Percentiles rank a stretch among this genome's conserved stretches.
phyloP scores from a whole-genome alignment of 2,113 vertebrate genomes.

The Dromaius novaehollandiae region DNA sequence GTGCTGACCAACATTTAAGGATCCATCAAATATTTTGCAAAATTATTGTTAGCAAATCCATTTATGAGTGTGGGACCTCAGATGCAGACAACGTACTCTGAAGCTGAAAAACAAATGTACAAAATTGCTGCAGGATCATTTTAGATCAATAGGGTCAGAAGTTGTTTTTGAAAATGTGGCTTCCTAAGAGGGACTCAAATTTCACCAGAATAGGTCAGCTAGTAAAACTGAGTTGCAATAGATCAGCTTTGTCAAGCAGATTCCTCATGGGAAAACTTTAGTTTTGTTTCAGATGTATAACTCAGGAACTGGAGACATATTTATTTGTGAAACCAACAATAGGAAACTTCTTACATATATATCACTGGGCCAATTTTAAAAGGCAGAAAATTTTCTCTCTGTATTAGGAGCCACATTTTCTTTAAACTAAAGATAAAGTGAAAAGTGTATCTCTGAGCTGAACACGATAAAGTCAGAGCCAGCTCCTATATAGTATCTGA shows the following conservation, averaged over 20 bases:
- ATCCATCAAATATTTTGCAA: not conserved
- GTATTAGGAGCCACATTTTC: not conserved
- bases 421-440: not conserved
- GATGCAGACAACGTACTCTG: not conserved
- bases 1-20: not conserved
- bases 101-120: not conserved
- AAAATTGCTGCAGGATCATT: not conserved
- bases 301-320: not conserved
- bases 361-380: not conserved
- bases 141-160: not conserved
- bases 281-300: not conserved
- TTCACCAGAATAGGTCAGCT: not conserved
- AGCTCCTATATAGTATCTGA: not conserved
- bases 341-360: not conserved
- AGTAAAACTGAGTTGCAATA: not conserved
- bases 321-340: not conserved
- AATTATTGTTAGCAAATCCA: not conserved
- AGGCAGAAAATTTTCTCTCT: not conserved
- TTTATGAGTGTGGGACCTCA: not conserved
- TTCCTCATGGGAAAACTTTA: not conserved
- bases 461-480: not conserved
- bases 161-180: not conserved
- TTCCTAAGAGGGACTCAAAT: not conserved
- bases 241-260: not conserved
- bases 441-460: not conserved